A percentile compares a stretch with the other conserved stretches of the same genome.
phyloP scores from a whole-genome alignment of 1,140 invertebrate species.

The Lysiphlebus fabarum region DNA sequence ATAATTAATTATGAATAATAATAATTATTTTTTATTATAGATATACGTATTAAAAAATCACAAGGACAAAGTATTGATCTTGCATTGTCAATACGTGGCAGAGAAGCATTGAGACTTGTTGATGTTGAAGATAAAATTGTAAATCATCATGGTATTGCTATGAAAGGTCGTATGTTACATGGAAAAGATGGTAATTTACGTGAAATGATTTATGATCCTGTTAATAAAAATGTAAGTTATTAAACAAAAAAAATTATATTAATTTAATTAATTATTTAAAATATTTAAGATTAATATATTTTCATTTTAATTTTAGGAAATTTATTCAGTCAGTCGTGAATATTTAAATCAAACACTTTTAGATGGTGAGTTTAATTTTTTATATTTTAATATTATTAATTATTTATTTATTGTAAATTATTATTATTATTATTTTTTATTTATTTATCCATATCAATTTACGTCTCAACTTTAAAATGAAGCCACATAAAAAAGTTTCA shows the following conservation, averaged over 20 bases:
- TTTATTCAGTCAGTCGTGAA: constrained; percentile 87
- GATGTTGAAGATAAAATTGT: constrained; percentile 77
- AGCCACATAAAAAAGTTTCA: constrained; percentile 10
- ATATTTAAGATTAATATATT: too few species aligned
- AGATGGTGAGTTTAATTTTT: constrained; percentile 60
- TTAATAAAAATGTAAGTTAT: constrained; percentile 67
- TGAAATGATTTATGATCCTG: constrained; percentile 79
- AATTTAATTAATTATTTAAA: too few species aligned
- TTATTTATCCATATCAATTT: constrained; percentile 9
- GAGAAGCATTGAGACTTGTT: constrained; percentile 73
- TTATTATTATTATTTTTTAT: neutral
- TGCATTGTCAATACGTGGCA: constrained; percentile 82
- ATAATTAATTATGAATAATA: constrained; percentile 6
- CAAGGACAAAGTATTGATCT: constrained; percentile 89
- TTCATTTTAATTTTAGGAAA: constrained; percentile 70
- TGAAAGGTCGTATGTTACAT: constrained; percentile 91
- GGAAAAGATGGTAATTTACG: constrained; percentile 66
- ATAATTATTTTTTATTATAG: constrained; percentile 41
- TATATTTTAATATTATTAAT: neutral
- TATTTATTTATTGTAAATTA: neutral
- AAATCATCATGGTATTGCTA: constrained; percentile 76
- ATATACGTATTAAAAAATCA: constrained; percentile 60
- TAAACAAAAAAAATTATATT: too few species aligned
- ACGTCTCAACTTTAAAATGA: constrained; percentile 1
- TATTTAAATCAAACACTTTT: constrained; percentile 81